These are phyloP conservation scores for Harpagoxenus sublaevis DNA, from an alignment of 2,888 invertebrate species.

Conservation along the genomic window DNA sequence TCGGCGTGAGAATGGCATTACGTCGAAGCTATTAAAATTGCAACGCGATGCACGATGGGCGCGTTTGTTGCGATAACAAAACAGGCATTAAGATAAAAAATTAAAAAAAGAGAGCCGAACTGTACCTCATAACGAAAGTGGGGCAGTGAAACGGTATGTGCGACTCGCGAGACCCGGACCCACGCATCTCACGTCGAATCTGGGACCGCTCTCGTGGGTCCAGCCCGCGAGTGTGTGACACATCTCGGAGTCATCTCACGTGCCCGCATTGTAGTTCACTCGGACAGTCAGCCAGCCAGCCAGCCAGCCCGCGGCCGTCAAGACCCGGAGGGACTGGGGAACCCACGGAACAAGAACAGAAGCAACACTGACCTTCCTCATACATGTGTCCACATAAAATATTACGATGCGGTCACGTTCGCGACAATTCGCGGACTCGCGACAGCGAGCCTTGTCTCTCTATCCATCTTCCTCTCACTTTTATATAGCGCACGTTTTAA, in stretches of 20 bases:
- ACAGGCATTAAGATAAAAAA: background rate
- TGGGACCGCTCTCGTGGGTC: constrained; percentile 51
- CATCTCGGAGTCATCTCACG: constrained; percentile 60
- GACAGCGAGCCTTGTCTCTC: constrained; percentile 48
- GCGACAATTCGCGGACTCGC: constrained; percentile 77
- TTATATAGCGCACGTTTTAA: constrained; percentile 43
- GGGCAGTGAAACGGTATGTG: constrained; percentile 38
- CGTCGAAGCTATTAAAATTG: constrained; percentile 25
- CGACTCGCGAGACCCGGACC: constrained; percentile 16
- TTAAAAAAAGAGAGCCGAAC: background rate
- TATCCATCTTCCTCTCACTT: constrained; percentile 36
- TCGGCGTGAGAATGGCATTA: constrained; percentile 30
- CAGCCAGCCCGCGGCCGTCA: constrained; percentile 3
- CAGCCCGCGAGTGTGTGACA: constrained; percentile 26
- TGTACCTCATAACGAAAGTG: constrained; percentile 26
- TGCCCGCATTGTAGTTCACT: constrained; percentile 64
- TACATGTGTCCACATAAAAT: constrained; percentile 83
- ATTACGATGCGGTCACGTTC: constrained; percentile 80
- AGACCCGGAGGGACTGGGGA: constrained; percentile 33
- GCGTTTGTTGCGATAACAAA: constrained; percentile 6
- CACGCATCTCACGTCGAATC: constrained; percentile 55
- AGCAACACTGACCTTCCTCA: constrained; percentile 83
- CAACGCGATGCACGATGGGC: background rate
- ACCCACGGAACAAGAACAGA: constrained; percentile 76
- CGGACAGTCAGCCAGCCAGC: constrained; percentile 41